These are phyloP conservation scores for Hipposideros armiger DNA, from an alignment of 2,113 vertebrate genomes.

Conservation along the genomic window DNA sequence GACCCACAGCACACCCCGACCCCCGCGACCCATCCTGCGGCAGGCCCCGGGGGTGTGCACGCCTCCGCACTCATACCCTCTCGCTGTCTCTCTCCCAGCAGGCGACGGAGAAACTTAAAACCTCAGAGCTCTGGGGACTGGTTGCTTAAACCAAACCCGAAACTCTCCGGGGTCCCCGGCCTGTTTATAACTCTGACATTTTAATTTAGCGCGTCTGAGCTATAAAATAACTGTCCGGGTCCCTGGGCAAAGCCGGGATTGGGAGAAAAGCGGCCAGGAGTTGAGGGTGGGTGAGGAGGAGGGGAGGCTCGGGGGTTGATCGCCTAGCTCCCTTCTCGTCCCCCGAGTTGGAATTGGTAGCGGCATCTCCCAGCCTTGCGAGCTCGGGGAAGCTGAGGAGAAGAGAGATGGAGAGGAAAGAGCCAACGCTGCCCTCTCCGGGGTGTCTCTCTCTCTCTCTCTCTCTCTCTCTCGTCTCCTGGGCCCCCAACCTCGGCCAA, in stretches of 20 bases:
- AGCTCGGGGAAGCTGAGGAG: not conserved
- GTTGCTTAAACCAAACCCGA: not conserved
- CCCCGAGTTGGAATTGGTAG: not conserved
- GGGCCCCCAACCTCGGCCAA: not conserved
- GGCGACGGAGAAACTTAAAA: constrained; percentile 34
- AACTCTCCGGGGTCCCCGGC: not conserved
- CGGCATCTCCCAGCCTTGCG: not conserved
- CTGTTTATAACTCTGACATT: constrained; percentile 55
- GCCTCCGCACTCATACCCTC: not conserved
- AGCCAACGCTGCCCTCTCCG: not conserved
- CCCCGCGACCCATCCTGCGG: not conserved
- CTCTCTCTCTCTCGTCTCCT: not conserved
- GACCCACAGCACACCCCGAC: fast-evolving
- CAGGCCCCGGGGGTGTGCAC: not conserved
- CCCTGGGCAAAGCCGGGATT: not conserved
- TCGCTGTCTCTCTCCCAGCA: not conserved
- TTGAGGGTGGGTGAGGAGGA: not conserved
- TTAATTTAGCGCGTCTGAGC: not conserved
- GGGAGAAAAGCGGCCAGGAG: not conserved
- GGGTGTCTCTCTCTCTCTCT: not conserved
- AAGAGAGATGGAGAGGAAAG: not conserved
- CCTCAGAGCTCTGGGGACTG: not conserved
- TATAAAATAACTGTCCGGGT: not conserved
- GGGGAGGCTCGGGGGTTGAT: not conserved
- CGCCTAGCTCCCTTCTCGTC: not conserved